These are phyloP conservation scores for Carlito syrichta DNA, from an alignment of 2,113 vertebrate genomes.

Conservation along the genomic window DNA sequence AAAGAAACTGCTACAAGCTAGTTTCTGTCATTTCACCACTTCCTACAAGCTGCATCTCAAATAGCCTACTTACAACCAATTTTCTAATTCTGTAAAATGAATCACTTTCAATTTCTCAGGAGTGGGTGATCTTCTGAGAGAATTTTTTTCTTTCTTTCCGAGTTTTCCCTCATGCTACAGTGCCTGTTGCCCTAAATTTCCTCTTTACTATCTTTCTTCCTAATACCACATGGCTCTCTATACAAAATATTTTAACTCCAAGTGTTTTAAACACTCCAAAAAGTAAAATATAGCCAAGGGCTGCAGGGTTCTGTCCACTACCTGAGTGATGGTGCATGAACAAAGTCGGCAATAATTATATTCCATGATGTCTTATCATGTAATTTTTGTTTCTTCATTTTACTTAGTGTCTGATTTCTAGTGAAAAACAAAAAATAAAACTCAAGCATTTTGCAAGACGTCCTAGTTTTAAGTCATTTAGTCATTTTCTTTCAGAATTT, in stretches of 20 bases:
- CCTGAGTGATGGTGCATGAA: background rate
- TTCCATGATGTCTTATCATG: background rate
- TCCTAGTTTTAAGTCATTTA: background rate
- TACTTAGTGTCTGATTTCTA: accelerated
- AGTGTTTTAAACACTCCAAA: background rate
- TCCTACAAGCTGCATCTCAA: background rate
- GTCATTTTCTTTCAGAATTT: background rate
- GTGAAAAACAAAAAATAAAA: background rate
- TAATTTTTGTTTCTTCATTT: background rate
- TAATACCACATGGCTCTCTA: background rate
- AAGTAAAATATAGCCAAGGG: background rate
- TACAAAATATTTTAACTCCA: background rate
- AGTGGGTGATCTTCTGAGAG: background rate
- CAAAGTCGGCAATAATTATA: background rate
- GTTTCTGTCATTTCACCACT: background rate
- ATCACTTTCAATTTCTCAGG: background rate
- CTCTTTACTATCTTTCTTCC: background rate
- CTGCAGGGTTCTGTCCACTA: background rate
- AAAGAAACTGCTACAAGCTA: background rate
- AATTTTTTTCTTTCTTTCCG: background rate
- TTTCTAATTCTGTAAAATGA: background rate
- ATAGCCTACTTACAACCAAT: background rate
- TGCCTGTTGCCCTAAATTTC: background rate
- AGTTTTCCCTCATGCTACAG: background rate
- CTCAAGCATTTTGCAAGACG: background rate